A percentile compares a stretch with the other conserved stretches of the same genome.
Conservation (phyloP, 2,888 invertebrate genomes). For the Acrobasis repandana region DNA sequence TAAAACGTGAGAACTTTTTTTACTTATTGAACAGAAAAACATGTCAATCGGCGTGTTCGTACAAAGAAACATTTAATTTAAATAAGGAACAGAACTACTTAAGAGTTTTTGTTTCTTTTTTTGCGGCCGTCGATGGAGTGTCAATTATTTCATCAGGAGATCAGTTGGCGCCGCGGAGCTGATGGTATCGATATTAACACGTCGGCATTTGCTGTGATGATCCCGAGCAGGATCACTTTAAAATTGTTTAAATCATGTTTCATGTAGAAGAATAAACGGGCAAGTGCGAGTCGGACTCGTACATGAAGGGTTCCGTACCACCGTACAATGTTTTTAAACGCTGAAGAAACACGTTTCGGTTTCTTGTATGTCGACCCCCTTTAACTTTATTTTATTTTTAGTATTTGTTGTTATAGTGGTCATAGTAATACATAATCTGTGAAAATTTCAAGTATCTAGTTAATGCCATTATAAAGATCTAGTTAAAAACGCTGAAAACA, state of each 20-base stretch:
- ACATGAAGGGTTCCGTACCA: no score
- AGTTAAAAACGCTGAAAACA: no score
- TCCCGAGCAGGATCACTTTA: conserved; percentile 5
- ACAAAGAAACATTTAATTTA: conserved; percentile 32
- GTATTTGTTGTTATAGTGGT: no score
- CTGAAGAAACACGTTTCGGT: no score
- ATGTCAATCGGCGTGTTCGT: conserved; percentile 38
- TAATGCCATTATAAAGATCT: no score
- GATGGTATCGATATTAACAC: conserved; percentile 15
- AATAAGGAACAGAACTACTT: conserved; percentile 37
- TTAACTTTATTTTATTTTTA: no score
- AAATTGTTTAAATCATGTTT: conserved; percentile 1
- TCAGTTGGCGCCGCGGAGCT: conserved; percentile 48
- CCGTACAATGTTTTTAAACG: no score
- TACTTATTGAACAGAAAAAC: conserved; percentile 42
- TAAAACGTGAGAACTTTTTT: conserved; percentile 36
- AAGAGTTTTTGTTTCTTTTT: conserved; percentile 53
- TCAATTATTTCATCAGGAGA: conserved; percentile 73
- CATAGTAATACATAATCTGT: no score
- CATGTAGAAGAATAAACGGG: neutral
- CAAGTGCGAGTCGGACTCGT: no score
- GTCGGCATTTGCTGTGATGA: conserved; percentile 25
- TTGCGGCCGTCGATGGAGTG: conserved; percentile 49
- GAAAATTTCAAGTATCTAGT: no score
- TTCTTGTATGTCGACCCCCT: no score